Conservation (phyloP, 2,113 vertebrate species). For the Barnardius zonarius region DNA sequence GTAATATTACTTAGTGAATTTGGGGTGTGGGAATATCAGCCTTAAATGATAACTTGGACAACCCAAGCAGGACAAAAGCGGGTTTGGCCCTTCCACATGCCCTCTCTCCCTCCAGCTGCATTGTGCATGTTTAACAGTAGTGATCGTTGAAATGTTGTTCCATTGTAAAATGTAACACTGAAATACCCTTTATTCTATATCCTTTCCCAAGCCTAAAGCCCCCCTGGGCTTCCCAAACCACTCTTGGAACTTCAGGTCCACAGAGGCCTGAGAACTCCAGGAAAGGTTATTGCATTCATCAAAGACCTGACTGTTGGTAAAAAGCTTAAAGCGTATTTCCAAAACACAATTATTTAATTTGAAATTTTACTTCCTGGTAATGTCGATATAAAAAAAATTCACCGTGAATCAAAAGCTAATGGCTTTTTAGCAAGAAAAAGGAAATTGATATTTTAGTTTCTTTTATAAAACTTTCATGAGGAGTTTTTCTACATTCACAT, state of each 20-base stretch:
- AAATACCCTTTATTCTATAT: neutral
- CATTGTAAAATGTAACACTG: neutral
- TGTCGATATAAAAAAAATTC: neutral
- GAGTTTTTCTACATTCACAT: neutral
- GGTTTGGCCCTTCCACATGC: neutral
- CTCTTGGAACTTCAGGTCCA: neutral
- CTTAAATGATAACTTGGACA: neutral
- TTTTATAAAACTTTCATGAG: neutral
- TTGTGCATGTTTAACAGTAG: neutral
- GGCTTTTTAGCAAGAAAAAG: neutral
- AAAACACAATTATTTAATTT: neutral
- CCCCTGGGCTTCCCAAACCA: neutral
- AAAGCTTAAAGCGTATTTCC: neutral
- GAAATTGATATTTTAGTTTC: neutral
- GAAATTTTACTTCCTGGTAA: neutral
- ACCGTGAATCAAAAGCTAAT: neutral
- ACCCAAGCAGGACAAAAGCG: neutral
- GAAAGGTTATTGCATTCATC: neutral
- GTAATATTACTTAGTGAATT: neutral
- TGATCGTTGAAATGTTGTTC: neutral
- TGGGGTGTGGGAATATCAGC: neutral
- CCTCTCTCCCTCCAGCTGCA: neutral
- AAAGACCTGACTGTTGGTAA: neutral
- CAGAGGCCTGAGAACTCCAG: neutral
- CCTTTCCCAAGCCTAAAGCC: rapidly evolving